A percentile compares a stretch with the other conserved stretches of the same genome.
phyloP scores from a whole-genome alignment of 2,888 invertebrate genomes.

The Tipula vernalis region DNA sequence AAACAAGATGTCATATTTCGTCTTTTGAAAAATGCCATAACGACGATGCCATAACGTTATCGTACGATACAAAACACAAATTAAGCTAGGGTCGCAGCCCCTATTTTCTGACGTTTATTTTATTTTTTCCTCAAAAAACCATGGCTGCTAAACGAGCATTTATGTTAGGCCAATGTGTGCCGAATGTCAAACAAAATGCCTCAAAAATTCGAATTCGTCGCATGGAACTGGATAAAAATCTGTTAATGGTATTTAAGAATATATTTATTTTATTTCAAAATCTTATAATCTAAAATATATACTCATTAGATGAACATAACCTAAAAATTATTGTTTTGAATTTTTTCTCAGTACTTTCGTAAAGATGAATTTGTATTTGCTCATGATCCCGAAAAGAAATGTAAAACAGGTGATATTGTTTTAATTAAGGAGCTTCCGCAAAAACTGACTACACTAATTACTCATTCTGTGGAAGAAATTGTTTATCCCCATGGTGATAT shows the following conservation, averaged over 20 bases:
- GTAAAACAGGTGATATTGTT: constrained; percentile 74
- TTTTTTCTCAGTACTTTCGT: constrained; percentile 56
- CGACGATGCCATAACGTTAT: too few relatives aligned
- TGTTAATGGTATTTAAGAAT: constrained; percentile 53
- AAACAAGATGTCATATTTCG: too few relatives aligned
- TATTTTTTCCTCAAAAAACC: neutral
- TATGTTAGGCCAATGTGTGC: constrained; percentile 65
- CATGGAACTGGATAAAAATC: constrained; percentile 59
- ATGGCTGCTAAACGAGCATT: constrained; percentile 21
- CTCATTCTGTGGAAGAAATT: constrained; percentile 66
- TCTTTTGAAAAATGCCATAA: too few relatives aligned
- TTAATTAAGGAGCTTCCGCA: constrained; percentile 60
- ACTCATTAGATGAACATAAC: neutral
- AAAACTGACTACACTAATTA: constrained; percentile 61
- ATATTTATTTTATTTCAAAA: neutral
- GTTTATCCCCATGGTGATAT: constrained; percentile 73
- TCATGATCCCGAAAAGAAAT: constrained; percentile 60
- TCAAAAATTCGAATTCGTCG: constrained; percentile 64
- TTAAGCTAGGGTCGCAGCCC: neutral
- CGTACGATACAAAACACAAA: too few relatives aligned
- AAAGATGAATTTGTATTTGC: constrained; percentile 62
- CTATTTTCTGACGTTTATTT: neutral
- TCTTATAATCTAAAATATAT: neutral
- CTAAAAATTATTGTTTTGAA: neutral
- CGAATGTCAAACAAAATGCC: constrained; percentile 62